Evolutionary conservation across 2,888 invertebrate genomes (phyloP), one percentile per base, ranked within the genome.

Genomic region (Leptinotarsa rubiginosa): DNA sequence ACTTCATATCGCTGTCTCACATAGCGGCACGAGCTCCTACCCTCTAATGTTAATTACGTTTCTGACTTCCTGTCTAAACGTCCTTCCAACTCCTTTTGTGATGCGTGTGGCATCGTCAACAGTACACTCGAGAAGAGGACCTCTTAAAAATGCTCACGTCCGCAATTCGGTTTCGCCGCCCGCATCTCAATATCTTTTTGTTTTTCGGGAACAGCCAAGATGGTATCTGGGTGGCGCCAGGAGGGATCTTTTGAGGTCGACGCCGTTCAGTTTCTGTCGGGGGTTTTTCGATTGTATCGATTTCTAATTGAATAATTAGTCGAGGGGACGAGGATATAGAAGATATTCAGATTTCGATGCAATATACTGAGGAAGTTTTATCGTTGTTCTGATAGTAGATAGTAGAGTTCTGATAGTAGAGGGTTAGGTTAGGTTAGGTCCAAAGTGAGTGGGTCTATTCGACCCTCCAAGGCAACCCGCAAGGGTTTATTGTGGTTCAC

Each of bases 11-110:
- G n/a, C 41, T 41, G 31, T 62, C 41, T 18, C 62, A 5, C 62
- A 41, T n/a, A 62, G 10, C 62, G 59, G 73, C 78, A 78, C 78
- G 78, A 73, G 78, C 78, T 73, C 49, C 31, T 56, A 77, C 65
- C 59, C 75, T 78, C 75, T 78, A 73, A 73, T 70, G 78, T 75
- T 78, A 78, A 78, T 78, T 78, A 75, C 74, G 75, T 67, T 70
- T 70, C 76, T 76, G 70, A 75, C 76, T 78, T 78, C 76, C 78
- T 72, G 76, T 75, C 65, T 67, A 73, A 22, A 66, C 73, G 66
- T 69, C 56, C 73, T 50, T 25, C 52, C 20, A 50, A 56, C 69
- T 50, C 54, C 68, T 73, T 69, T 73, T 74, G 62, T 59, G 56
- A 56, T 56, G 56, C 56, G 73, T 74, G 66, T 62, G 62, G 25